Evolutionary conservation across 2,888 invertebrate genomes (phyloP).

Genomic region (Eristalis arbustorum): DNA sequence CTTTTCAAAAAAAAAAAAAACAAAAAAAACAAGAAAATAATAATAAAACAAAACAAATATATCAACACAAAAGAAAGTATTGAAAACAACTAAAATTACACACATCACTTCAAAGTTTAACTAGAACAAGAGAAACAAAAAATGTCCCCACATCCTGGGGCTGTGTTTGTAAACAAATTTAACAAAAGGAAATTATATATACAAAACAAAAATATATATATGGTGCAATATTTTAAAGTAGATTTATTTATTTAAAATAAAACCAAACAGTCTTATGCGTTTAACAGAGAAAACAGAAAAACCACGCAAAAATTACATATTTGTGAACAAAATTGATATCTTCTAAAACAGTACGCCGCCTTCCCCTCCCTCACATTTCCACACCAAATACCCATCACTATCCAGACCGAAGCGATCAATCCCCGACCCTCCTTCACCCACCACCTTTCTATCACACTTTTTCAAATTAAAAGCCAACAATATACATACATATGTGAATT

Average conservation of each 20-base stretch:
- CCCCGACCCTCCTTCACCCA: background rate
- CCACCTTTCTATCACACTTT: background rate
- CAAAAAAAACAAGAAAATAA: background rate
- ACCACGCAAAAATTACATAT: no score
- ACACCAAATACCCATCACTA: no score
- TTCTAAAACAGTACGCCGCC: no score
- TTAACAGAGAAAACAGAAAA: background rate
- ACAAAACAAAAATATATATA: conserved; percentile 22
- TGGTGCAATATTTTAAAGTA: conserved; percentile 55
- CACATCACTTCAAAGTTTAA: conserved; percentile 34
- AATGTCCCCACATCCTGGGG: background rate
- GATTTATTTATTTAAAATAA: conserved; percentile 37
- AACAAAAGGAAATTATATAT: conserved; percentile 3
- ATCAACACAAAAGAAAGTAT: conserved; percentile 8
- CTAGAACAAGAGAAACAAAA: background rate
- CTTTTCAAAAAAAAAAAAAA: conserved; percentile 25
- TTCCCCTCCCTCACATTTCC: no score
- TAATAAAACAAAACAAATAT: background rate
- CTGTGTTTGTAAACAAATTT: background rate
- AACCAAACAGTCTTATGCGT: conserved; percentile 18
- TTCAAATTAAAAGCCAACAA: background rate
- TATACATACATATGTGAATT: conserved; percentile 39
- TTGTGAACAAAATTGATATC: no score
- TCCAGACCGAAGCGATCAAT: no score
- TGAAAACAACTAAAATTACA: background rate